These are phyloP conservation scores for crab-eating macaque (Macaca fascicularis) DNA, from an alignment of 2,113 vertebrate genomes.

Conservation along the genomic window DNA sequence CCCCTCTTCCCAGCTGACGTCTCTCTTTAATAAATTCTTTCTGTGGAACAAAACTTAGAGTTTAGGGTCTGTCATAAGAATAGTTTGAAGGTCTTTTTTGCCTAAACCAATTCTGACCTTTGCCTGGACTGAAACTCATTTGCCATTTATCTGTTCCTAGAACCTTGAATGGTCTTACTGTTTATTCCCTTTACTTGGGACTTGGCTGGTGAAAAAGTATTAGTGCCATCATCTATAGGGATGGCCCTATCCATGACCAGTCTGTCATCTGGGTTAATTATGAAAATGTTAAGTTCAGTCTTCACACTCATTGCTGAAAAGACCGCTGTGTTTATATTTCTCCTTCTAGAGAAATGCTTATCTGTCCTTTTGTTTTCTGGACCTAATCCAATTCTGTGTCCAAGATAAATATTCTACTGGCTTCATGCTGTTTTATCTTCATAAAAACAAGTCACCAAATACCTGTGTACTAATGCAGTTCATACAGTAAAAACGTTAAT, in stretches of 20 bases:
- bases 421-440: background rate
- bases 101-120: background rate
- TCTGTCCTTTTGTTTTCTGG: slow-evolving; percentile 27
- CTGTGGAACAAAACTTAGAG: background rate
- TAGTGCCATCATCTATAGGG: background rate
- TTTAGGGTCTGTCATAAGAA: background rate
- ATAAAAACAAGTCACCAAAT: background rate
- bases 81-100: background rate
- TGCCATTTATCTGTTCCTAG: background rate
- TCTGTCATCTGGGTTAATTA: background rate
- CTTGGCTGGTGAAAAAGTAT: background rate
- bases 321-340: background rate
- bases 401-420: background rate
- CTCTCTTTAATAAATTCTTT: background rate
- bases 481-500: background rate
- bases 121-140: background rate
- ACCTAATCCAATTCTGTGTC: background rate
- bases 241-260: background rate
- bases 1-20: background rate
- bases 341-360: slow-evolving; percentile 19
- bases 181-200: background rate
- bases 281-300: background rate
- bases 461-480: background rate
- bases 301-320: background rate
- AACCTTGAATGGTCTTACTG: background rate